phyloP scores from a whole-genome alignment of 2,888 invertebrate species.

The Diloba caeruleocephala region DNA sequence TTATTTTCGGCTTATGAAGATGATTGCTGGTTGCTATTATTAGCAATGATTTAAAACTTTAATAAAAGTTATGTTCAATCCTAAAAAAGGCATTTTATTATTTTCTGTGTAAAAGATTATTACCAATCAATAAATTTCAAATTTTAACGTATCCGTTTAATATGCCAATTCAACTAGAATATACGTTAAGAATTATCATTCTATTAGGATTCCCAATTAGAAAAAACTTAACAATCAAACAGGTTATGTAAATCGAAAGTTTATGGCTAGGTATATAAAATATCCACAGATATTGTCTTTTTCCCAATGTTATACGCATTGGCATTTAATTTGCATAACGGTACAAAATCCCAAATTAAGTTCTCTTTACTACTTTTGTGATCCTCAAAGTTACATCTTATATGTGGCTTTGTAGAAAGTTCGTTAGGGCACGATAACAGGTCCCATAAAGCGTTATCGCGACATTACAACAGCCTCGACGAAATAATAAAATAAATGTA shows the following conservation, averaged over 20 bases:
- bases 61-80: slow-evolving; percentile 40
- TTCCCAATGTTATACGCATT: slow-evolving; percentile 26
- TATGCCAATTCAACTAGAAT: slow-evolving; percentile 57
- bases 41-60: slow-evolving; percentile 45
- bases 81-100: slow-evolving; percentile 28
- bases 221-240: slow-evolving; percentile 55
- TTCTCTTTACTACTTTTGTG: slow-evolving; percentile 27
- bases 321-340: slow-evolving; percentile 30
- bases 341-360: slow-evolving; percentile 14
- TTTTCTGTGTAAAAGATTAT: slow-evolving; percentile 61
- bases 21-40: slow-evolving; percentile 44
- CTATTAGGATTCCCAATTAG: slow-evolving; percentile 59
- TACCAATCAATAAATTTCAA: slow-evolving; percentile 62
- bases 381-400: slow-evolving; percentile 28
- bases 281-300: slow-evolving; percentile 39
- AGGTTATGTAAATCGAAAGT: slow-evolving; percentile 67
- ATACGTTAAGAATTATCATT: slow-evolving; percentile 52
- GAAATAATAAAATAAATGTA: slow-evolving; percentile 86
- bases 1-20: slow-evolving; percentile 32
- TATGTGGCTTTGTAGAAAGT: slow-evolving; percentile 69
- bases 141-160: slow-evolving; percentile 77
- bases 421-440: slow-evolving; percentile 79
- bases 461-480: slow-evolving; percentile 73
- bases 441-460: slow-evolving; percentile 85
- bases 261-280: slow-evolving; percentile 37